Conservation (phyloP, 2,113 vertebrate genomes). For the Nipponia nippon region DNA sequence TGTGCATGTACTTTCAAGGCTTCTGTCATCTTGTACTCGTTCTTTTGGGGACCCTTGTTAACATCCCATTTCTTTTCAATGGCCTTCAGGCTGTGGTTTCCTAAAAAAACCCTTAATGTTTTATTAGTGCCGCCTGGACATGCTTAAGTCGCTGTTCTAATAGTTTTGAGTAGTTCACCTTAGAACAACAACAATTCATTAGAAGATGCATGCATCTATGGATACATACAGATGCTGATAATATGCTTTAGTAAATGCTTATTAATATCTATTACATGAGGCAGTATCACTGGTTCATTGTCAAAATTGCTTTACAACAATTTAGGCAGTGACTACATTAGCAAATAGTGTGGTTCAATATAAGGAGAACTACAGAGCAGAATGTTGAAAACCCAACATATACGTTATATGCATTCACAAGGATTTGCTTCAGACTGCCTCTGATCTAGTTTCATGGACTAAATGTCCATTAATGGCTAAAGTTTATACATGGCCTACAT, state of each 20-base stretch:
- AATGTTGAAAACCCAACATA: not conserved
- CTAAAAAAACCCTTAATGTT: not conserved
- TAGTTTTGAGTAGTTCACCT: not conserved
- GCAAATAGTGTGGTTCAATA: not conserved
- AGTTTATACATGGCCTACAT: not conserved
- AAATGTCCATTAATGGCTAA: not conserved
- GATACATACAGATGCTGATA: not conserved
- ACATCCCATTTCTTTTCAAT: not conserved
- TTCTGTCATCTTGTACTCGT: not conserved
- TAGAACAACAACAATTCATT: not conserved
- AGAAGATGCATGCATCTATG: not conserved
- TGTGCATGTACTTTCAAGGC: not conserved
- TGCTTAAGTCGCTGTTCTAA: not conserved
- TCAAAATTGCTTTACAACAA: not conserved
- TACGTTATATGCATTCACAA: not conserved
- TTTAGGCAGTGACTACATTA: not conserved
- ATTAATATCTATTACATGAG: not conserved
- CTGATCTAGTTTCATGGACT: not conserved
- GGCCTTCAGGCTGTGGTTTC: not conserved
- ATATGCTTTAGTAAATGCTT: not conserved
- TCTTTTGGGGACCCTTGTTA: not conserved
- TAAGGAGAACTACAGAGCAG: not conserved
- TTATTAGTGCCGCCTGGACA: not conserved
- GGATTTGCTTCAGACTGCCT: not conserved
- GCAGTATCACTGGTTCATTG: not conserved